Conservation (phyloP, 2,113 vertebrate species). For the Oreochromis niloticus region DNA sequence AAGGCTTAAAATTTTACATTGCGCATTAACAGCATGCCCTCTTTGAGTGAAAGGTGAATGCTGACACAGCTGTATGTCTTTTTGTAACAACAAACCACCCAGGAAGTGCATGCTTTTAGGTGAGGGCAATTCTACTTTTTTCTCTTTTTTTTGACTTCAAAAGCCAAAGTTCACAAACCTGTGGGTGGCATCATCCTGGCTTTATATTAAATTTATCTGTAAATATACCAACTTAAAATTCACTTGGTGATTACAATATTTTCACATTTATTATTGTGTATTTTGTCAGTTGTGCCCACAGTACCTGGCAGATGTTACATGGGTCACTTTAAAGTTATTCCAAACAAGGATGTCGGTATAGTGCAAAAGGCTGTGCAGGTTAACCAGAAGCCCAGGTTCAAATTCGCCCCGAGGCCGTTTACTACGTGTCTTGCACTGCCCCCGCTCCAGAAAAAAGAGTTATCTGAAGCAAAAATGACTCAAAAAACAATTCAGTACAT, state of each 20-base stretch:
- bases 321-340: background rate
- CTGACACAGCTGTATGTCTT: background rate
- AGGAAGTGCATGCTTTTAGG: background rate
- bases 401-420: background rate
- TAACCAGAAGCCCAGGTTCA: background rate
- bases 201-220: background rate
- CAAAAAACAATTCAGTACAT: background rate
- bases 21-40: background rate
- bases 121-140: background rate
- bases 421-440: background rate
- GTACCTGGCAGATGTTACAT: background rate
- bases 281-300: background rate
- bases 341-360: background rate
- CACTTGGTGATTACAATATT: background rate
- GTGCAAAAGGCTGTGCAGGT: background rate
- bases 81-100: background rate
- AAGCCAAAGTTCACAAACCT: background rate
- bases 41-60: background rate
- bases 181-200: background rate
- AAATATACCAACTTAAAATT: background rate
- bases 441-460: too few relatives aligned
- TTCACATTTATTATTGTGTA: background rate
- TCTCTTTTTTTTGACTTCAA: background rate
- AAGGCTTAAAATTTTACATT: background rate
- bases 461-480: too few relatives aligned